Conservation (phyloP, 1,140 invertebrate species). For the Drosophila takahashii region DNA sequence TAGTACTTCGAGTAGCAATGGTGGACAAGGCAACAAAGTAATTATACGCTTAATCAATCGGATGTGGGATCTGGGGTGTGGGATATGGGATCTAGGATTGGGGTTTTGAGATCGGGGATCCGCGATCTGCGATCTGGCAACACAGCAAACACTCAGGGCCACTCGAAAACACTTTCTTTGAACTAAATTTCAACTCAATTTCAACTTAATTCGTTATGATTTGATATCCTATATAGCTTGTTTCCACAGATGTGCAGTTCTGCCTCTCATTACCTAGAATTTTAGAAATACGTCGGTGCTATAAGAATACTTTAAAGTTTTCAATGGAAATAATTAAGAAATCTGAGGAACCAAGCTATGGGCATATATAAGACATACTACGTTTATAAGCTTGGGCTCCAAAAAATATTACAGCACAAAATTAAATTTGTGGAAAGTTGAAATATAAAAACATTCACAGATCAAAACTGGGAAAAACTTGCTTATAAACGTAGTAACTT, state of each 20-base stretch:
- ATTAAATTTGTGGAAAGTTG: too few species aligned
- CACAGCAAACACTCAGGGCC: conserved; percentile 10
- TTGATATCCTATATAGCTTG: neutral
- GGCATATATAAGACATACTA: neutral
- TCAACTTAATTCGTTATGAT: conserved; percentile 9
- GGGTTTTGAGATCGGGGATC: conserved; percentile 1
- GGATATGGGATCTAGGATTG: neutral
- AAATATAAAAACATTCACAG: too few species aligned
- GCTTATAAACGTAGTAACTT: conserved; percentile 1
- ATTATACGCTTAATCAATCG: conserved; percentile 51
- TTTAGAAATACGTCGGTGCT: too few species aligned
- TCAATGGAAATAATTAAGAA: neutral
- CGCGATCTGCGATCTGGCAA: neutral
- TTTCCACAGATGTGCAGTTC: neutral
- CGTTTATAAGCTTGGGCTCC: neutral
- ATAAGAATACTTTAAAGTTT: too few species aligned
- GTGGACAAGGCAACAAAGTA: conserved; percentile 88
- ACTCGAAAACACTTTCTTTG: neutral
- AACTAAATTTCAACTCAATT: neutral
- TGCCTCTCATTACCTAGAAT: neutral
- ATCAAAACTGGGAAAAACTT: neutral
- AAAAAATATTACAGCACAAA: neutral
- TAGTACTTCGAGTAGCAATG: conserved; percentile 86
- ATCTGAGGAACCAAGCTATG: neutral
- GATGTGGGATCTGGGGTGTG: neutral